phyloP scores from a whole-genome alignment of 2,113 vertebrate species.

The Procavia capensis region DNA sequence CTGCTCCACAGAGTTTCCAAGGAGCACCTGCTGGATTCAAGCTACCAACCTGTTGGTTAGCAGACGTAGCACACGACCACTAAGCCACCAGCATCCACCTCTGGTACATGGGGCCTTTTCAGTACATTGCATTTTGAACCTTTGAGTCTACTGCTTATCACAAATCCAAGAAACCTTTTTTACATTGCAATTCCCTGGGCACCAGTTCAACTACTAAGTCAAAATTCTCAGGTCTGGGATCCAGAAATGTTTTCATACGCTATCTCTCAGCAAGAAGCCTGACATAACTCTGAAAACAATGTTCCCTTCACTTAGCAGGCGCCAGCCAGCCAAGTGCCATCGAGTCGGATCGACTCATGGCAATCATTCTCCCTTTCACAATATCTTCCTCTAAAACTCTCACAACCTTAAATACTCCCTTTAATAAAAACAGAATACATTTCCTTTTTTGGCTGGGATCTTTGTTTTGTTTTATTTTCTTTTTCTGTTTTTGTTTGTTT shows the following conservation, averaged over 20 bases:
- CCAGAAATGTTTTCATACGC: background rate
- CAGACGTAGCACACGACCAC: too few species aligned
- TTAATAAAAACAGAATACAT: background rate
- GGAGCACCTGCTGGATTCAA: too few species aligned
- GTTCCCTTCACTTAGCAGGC: background rate
- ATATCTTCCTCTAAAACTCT: background rate
- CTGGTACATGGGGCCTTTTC: background rate
- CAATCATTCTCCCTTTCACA: background rate
- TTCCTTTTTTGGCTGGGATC: too few species aligned
- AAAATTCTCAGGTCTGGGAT: background rate
- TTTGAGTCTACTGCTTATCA: background rate
- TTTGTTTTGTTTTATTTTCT: too few species aligned
- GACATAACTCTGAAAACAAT: background rate
- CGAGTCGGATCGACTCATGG: too few species aligned
- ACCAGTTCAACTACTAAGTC: background rate
- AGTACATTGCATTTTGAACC: background rate
- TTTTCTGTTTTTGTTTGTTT: too few species aligned
- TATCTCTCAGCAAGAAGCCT: background rate
- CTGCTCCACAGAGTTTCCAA: too few species aligned
- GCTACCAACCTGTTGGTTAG: too few species aligned
- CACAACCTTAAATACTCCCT: background rate
- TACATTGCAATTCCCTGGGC: background rate
- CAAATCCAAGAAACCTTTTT: background rate
- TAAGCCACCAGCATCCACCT: too few species aligned
- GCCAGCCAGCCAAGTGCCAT: too few species aligned